Conservation (phyloP, 2,113 vertebrate species). For the Morone saxatilis region DNA sequence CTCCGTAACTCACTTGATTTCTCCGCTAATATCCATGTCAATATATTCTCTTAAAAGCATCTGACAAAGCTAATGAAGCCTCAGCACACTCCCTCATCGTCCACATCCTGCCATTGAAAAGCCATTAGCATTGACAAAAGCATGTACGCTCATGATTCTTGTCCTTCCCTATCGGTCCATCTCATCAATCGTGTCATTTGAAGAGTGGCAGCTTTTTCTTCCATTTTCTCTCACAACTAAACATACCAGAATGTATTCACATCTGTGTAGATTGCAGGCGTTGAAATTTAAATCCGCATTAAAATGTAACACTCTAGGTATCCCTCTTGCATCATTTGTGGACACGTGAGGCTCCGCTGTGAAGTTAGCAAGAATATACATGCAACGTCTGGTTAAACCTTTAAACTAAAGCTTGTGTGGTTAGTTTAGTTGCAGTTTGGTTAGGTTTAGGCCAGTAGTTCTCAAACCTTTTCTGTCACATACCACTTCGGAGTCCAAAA, state of each 20-base stretch:
- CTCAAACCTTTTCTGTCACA: too few species aligned
- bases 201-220: background rate
- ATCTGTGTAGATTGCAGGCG: background rate
- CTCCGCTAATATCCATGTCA: slow-evolving; percentile 47
- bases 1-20: slow-evolving; percentile 55
- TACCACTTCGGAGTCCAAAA: too few species aligned
- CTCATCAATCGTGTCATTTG: background rate
- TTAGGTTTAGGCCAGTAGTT: too few species aligned
- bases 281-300: background rate
- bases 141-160: background rate
- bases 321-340: too few species aligned
- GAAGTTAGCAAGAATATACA: too few species aligned
- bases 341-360: too few species aligned
- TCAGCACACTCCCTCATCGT: slow-evolving; percentile 3
- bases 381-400: too few species aligned
- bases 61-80: slow-evolving; percentile 56
- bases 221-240: background rate
- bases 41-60: slow-evolving; percentile 48
- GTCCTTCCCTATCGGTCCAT: background rate
- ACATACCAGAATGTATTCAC: too few species aligned
- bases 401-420: too few species aligned
- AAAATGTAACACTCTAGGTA: background rate
- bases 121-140: slow-evolving; percentile 39
- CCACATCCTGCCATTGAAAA: slow-evolving; percentile 45
- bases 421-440: too few species aligned